Evolutionary conservation across 2,113 vertebrate species (phyloP), one percentile per base, ranked within the genome.

Genomic region (Nycticryphes semicollaris): DNA sequence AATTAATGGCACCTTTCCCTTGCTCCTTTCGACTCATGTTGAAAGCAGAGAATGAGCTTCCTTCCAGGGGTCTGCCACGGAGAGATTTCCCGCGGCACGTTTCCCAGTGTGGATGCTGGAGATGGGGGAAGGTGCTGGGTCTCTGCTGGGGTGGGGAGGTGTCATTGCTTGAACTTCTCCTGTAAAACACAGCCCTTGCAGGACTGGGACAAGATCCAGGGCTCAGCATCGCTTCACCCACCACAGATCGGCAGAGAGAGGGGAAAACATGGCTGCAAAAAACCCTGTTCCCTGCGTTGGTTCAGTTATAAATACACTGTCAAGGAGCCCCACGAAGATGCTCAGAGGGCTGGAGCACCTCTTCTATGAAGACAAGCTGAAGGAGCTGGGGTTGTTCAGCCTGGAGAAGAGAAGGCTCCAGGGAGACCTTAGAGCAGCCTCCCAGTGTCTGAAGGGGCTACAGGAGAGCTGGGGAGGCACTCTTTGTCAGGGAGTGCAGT

Each of bases 31-130:
- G 39, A 59, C n/a, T 64, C 17, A 10, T 47, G 45, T 60, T 30
- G 41, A 41, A 67, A 78, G 66, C 66, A 72, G 41, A 12, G 10
- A 59, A 77, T 20, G 24, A 45, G 28, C 10, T 67, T 66, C 47
- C 51, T 53, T 15, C 19, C 43, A 9, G 57, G 50, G 45, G 51
- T 59, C 70, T n/a, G 1, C 14, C 51, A 6, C 3, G 1, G 4
- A 25, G 33, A 25, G 41, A 7, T 60, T 47, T 30, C 75, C 1
- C n/a, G 1, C 0, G 2, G 35, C 10, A 3, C 1, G 1, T 53
- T 53, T 48, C 54, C 62, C 35, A 9, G 22, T 20, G 51, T 8
- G 6, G 10, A 1, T 2, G 1, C n/a, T 18, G 60, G n/a, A 13
- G 27, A 1, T 0, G 2, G 48, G 17, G 31, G 54, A 7, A 33